phyloP scores from a whole-genome alignment of 2,113 vertebrate genomes.

The Notarius quadriscutis region DNA sequence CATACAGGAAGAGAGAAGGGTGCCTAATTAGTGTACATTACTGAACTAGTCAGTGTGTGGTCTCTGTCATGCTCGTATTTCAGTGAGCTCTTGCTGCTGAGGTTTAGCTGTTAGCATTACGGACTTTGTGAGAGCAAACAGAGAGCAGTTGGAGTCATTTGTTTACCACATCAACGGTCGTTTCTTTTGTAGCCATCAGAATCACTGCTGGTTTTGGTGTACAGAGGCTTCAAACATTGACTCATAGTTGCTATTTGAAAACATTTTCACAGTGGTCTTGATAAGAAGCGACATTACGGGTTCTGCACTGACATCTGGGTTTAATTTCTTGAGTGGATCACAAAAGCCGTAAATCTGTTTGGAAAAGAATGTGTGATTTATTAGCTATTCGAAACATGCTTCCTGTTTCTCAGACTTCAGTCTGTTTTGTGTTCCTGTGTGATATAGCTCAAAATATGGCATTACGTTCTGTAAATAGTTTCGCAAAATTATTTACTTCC shows the following conservation, averaged over 20 bases:
- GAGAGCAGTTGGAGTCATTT: slow-evolving; percentile 12
- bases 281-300: not conserved
- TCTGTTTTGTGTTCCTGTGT: not conserved
- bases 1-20: slow-evolving; percentile 30
- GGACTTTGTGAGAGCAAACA: slow-evolving; percentile 4
- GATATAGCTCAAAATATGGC: not conserved
- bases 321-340: not conserved
- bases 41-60: slow-evolving; percentile 14
- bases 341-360: not conserved
- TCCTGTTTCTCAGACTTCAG: slow-evolving; percentile 3
- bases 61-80: slow-evolving; percentile 15
- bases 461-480: not conserved
- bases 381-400: not conserved
- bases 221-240: slow-evolving; percentile 1
- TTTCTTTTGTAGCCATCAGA: not conserved
- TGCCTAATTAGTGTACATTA: slow-evolving; percentile 41
- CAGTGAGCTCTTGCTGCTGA: not conserved
- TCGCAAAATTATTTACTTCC: not conserved
- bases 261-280: not conserved
- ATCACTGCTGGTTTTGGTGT: not conserved
- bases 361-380: not conserved
- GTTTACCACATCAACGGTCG: not conserved
- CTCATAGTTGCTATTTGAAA: not conserved
- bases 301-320: slow-evolving; percentile 8
- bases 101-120: slow-evolving; percentile 5